These are phyloP conservation scores for Lipotes vexillifer DNA, from an alignment of 2,113 vertebrate species.

Conservation along the genomic window DNA sequence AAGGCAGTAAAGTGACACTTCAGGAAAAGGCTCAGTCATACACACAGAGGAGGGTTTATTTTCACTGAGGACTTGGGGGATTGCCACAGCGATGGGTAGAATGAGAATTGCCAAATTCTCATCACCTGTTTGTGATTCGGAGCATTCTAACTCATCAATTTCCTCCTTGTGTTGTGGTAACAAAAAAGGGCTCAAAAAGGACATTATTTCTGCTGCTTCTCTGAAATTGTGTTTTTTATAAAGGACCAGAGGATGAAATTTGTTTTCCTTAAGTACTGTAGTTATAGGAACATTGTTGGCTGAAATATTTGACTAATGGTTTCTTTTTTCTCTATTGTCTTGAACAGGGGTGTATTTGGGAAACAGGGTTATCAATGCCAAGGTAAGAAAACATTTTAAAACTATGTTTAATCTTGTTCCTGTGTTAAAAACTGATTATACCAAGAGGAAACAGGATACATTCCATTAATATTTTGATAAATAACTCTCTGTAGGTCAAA, in stretches of 20 bases:
- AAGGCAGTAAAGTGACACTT: neutral
- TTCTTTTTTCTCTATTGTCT: conserved; percentile 63
- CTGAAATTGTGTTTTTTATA: conserved; percentile 21
- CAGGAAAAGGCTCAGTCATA: neutral
- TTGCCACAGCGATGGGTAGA: neutral
- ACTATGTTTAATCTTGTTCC: neutral
- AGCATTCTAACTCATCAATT: neutral
- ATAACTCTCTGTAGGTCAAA: neutral
- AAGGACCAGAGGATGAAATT: neutral
- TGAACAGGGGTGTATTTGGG: conserved; percentile 94
- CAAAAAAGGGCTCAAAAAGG: neutral
- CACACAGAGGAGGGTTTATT: neutral
- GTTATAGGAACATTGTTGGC: neutral
- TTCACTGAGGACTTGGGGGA: neutral
- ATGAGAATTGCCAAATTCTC: neutral
- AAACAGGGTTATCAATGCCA: conserved; percentile 99
- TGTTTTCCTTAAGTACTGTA: conserved; percentile 26
- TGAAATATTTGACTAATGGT: conserved; percentile 30
- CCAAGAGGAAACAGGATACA: conserved; percentile 11
- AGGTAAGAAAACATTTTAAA: conserved; percentile 83
- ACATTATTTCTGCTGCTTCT: neutral
- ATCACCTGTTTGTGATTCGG: neutral
- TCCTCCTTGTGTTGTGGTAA: neutral
- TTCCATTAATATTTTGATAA: neutral
- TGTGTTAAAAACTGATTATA: neutral